A percentile compares a stretch with the other conserved stretches of the same genome.
phyloP scores from a whole-genome alignment of 2,888 invertebrate genomes.

The Hedychridium roseum region DNA sequence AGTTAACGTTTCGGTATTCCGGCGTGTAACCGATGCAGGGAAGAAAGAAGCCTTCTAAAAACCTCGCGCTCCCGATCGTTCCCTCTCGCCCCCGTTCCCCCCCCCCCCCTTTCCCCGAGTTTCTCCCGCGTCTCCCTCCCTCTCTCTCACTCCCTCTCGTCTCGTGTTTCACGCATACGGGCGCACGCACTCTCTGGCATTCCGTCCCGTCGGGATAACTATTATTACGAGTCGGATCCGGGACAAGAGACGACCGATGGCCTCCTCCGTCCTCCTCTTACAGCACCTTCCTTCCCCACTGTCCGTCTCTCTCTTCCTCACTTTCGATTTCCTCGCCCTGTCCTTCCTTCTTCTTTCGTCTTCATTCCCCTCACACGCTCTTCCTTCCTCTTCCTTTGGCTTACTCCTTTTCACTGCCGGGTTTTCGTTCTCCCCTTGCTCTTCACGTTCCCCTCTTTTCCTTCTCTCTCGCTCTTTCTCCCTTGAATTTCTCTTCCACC shows the following conservation, averaged over 20 bases:
- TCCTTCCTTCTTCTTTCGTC: slow-evolving; percentile 6
- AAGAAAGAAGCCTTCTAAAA: slow-evolving; percentile 4
- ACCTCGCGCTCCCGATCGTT: no score
- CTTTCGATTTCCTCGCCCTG: slow-evolving; percentile 8
- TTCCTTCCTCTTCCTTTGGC: no score
- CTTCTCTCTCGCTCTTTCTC: no score
- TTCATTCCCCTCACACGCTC: slow-evolving; percentile 1
- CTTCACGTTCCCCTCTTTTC: no score
- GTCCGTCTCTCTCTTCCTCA: slow-evolving; percentile 16
- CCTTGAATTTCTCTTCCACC: no score
- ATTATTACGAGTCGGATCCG: slow-evolving; percentile 48
- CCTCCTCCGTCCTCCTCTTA: no score
- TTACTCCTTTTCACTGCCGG: no score
- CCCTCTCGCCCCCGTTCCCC: slow-evolving; percentile 15
- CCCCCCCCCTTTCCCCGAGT: slow-evolving; percentile 7
- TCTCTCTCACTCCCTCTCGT: slow-evolving; percentile 11
- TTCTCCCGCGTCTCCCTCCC: slow-evolving; percentile 8
- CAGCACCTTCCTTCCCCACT: no score
- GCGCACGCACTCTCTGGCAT: slow-evolving; percentile 22
- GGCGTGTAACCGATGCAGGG: slow-evolving; percentile 1
- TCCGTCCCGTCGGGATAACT: slow-evolving; percentile 36
- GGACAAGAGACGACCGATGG: slow-evolving; percentile 34
- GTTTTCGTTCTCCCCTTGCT: no score
- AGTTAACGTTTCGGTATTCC: not conserved
- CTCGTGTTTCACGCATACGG: slow-evolving; percentile 14